Percentiles rank a stretch among this genome's conserved stretches.
Evolutionary conservation across 2,888 invertebrate genomes (phyloP).

Genomic region (Meiosimyza platycephala): DNA sequence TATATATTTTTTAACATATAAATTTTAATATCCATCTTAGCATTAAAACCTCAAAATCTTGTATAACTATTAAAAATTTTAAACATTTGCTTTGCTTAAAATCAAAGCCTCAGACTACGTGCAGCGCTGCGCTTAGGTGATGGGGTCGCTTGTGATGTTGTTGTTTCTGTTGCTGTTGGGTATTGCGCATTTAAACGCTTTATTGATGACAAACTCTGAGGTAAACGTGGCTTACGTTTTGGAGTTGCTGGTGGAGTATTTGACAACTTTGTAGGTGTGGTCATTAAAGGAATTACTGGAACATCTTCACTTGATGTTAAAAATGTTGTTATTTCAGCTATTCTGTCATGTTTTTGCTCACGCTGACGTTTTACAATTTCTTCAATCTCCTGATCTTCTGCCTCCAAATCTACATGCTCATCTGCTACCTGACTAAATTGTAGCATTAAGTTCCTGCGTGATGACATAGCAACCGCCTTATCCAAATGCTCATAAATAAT

Average conservation of each 20-base stretch:
- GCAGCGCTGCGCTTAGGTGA: constrained; percentile 48
- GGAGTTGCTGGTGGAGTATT: constrained; percentile 49
- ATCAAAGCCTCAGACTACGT: constrained; percentile 48
- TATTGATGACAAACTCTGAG: constrained; percentile 42
- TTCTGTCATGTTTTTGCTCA: constrained; percentile 5
- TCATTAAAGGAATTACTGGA: constrained; percentile 36
- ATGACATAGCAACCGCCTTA: constrained; percentile 20
- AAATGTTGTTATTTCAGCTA: background rate
- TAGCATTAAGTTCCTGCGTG: constrained; percentile 54
- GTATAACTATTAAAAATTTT: background rate
- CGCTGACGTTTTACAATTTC: background rate
- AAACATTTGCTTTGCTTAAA: background rate
- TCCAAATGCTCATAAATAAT: constrained; percentile 55
- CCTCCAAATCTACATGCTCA: constrained; percentile 26
- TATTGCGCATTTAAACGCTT: constrained; percentile 43
- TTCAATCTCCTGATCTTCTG: constrained; percentile 36
- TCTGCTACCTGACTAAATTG: constrained; percentile 50
- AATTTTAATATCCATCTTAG: background rate
- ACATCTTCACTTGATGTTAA: constrained; percentile 8
- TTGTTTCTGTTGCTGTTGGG: constrained; percentile 26
- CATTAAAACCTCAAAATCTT: constrained; percentile 1
- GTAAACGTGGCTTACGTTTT: constrained; percentile 45
- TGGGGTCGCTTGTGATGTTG: constrained; percentile 23
- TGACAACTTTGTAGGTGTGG: constrained; percentile 46
- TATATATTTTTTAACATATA: background rate